Conservation (phyloP, 1,140 invertebrate species). For the Pseudomyrmex dendroicus region DNA sequence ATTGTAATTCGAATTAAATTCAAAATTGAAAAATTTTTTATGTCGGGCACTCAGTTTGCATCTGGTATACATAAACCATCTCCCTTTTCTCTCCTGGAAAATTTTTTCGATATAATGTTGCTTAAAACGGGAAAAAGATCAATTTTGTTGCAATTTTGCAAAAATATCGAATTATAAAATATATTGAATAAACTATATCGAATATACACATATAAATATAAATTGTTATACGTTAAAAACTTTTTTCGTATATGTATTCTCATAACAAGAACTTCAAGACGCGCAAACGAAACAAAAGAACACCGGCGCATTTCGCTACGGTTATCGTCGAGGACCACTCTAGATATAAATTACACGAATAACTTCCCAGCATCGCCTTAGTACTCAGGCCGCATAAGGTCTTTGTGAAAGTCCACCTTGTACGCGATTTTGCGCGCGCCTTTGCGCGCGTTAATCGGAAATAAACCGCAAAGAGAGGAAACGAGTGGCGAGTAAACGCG, state of each 20-base stretch:
- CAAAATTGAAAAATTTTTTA: no score
- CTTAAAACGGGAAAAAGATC: neutral
- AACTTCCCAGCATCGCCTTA: constrained; percentile 52
- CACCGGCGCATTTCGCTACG: constrained; percentile 16
- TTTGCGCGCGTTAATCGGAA: constrained; percentile 38
- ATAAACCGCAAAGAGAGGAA: constrained; percentile 12
- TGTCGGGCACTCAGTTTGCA: no score
- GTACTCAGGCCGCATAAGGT: neutral
- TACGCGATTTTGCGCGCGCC: constrained; percentile 15
- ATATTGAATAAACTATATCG: no score
- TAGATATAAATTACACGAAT: constrained; percentile 70
- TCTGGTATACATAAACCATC: no score
- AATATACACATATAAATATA: no score
- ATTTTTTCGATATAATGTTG: neutral
- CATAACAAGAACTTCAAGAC: constrained; percentile 42
- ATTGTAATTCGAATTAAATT: no score
- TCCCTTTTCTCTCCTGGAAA: no score
- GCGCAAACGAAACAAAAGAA: constrained; percentile 51
- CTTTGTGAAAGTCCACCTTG: constrained; percentile 34
- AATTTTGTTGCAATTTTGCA: neutral
- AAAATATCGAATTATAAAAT: neutral
- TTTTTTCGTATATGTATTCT: constrained; percentile 41
- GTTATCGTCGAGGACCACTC: constrained; percentile 46
- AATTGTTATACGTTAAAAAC: neutral
- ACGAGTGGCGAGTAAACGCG: neutral